A percentile compares a stretch with the other conserved stretches of the same genome.
phyloP scores from a whole-genome alignment of 2,113 vertebrate genomes.

The Delphinus delphis region DNA sequence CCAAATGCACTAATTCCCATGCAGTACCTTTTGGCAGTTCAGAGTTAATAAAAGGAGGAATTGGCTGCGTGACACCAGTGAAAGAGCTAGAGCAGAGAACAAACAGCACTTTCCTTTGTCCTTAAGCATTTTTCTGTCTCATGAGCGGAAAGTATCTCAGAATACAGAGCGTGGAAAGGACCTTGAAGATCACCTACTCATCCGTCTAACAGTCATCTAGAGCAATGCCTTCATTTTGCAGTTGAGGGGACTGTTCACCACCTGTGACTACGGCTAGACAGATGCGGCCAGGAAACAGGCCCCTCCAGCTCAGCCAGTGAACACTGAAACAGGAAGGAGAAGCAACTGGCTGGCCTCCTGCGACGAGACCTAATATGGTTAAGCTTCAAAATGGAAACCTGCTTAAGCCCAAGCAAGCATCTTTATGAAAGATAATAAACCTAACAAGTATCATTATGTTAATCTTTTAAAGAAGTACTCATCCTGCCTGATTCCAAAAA shows the following conservation, averaged over 20 bases:
- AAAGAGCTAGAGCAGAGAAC: background rate
- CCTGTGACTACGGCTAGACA: background rate
- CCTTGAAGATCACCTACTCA: background rate
- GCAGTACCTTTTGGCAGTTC: background rate
- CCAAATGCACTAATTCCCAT: background rate
- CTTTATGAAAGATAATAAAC: background rate
- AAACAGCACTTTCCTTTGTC: background rate
- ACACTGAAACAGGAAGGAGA: background rate
- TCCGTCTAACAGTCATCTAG: background rate
- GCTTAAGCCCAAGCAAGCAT: background rate
- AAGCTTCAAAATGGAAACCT: background rate
- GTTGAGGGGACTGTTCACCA: background rate
- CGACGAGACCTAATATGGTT: background rate
- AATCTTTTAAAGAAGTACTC: background rate
- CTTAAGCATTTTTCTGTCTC: slow-evolving; percentile 20
- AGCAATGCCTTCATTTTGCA: slow-evolving; percentile 10
- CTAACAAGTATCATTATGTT: background rate
- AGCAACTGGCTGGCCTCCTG: background rate
- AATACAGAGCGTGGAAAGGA: background rate
- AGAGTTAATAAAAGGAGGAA: background rate
- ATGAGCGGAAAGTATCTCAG: background rate
- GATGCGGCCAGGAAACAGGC: background rate
- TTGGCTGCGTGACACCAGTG: background rate
- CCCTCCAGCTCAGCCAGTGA: background rate
- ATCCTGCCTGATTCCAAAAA: background rate